phyloP scores from a whole-genome alignment of 1,140 invertebrate genomes.

The Drosophila carrolli region DNA sequence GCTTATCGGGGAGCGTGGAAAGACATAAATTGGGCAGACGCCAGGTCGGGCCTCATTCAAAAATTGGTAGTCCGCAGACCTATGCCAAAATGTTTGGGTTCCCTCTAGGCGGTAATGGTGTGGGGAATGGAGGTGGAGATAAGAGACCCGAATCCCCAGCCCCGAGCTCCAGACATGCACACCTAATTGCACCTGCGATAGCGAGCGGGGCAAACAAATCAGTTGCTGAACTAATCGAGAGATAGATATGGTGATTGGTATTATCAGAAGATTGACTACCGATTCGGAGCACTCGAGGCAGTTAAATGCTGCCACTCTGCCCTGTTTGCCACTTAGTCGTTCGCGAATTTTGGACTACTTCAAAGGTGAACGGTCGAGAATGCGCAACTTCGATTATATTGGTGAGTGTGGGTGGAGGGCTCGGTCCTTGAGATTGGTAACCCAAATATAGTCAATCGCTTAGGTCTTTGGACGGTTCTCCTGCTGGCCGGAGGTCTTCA shows the following conservation, averaged over 20 bases:
- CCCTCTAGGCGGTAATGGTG: background rate
- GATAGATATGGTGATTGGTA: slow-evolving; percentile 64
- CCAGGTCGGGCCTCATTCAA: slow-evolving; percentile 17
- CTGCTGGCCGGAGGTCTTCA: slow-evolving; percentile 19
- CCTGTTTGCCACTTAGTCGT: slow-evolving; percentile 44
- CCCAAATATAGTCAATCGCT: background rate
- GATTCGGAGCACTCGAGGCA: slow-evolving; percentile 45
- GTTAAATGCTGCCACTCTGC: slow-evolving; percentile 51
- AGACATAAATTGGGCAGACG: slow-evolving; percentile 46
- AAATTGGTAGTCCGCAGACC: slow-evolving; percentile 12
- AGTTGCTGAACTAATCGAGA: slow-evolving; percentile 63
- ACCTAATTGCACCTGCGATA: slow-evolving; percentile 62
- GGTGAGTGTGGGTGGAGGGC: slow-evolving; percentile 18
- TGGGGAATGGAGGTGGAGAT: slow-evolving; percentile 3
- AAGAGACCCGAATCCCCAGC: slow-evolving; percentile 12
- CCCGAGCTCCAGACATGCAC: slow-evolving; percentile 23
- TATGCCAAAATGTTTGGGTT: slow-evolving; percentile 22
- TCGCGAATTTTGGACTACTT: slow-evolving; percentile 37
- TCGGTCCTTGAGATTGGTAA: background rate
- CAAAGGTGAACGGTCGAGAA: slow-evolving; percentile 13
- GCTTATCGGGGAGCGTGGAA: slow-evolving; percentile 25
- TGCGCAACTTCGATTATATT: background rate
- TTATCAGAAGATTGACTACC: slow-evolving; percentile 75
- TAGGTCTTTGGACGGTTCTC: slow-evolving; percentile 23
- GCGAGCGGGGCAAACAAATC: slow-evolving; percentile 35